Evolutionary conservation across 2,113 vertebrate genomes (phyloP), one percentile per base, ranked within the genome.

Genomic region (Oreochromis aureus): DNA sequence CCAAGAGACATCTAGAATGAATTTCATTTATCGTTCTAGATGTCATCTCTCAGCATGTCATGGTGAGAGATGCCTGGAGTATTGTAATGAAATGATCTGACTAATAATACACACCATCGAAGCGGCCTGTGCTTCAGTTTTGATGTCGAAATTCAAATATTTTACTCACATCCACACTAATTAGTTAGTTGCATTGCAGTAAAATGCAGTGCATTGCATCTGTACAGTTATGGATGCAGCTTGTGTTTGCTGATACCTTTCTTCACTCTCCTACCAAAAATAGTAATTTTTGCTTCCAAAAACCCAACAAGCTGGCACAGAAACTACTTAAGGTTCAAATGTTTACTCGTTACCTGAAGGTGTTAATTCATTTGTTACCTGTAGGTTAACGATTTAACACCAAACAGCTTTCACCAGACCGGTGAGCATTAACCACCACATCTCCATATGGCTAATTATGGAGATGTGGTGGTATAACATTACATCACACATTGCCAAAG

Each of bases 231-330:
- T 48, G 41, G 0, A 46, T 48, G 22, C 39, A 1, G 39, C 39
- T 73, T 73, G 69, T 73, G 22, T 48, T 46, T 46, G 13, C 22
- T 48, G 41, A 46, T 48, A 76, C 3, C 15, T 73, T 73, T 24
- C 39, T 27, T 71, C 39, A 44, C 2, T 44, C n/a, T 44, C n/a
- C 5, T 46, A 24, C n/a, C 36, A 22, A 71, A 71, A 71, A 24
- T 39, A 66, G 19, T 39, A 0, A 7, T 0, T 66, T 66, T 66
- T n/a, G 2, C 2, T 34, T 39, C 61, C 22, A 73, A 46, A 73
- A 73, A 18, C 24, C 13, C 22, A 27, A 11, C 69, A 30, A 48
- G 27, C 0, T 46, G 0, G 4, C 41, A 30, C 39, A 73, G 1
- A 73, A 73, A 48, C 0, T 22, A 73, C 10, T 10, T 1, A 48